Base-by-base conservation (phyloP, 2,113 vertebrate species). In the Rhinolophus sinicus region DNA sequence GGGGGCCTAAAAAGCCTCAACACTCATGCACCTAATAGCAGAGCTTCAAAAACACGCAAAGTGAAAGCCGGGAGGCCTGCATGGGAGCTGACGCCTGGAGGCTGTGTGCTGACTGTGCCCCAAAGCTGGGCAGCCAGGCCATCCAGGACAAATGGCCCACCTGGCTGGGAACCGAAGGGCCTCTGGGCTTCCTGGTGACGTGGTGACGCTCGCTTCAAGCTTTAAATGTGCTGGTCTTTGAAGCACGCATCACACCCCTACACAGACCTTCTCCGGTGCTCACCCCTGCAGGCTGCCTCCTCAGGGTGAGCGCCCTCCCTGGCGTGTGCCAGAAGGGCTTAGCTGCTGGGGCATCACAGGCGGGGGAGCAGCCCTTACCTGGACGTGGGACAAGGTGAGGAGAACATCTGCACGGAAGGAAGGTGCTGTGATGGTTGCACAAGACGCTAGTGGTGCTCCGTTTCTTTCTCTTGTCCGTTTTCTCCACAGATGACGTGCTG, bases 351-450 rank as follows among this genome's bases (percentile, higher is more conserved):
- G 44, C 6, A 2, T 35, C 50, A 54, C 35, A 22, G 60, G 40
- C 21, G 26, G 38, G n/a, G 22, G 35, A 82, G 38, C 52, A 4
- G 64, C 65, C 21, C n/a, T 10, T 14, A 4, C 3, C 67, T 12
- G 24, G 14, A 19, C 2, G 2, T n/a, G 21, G 1, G 26, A 40
- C 30, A 8, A 30, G 35, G 35, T 3, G 62, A 13, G 3, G 16
- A 1, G 0, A 11, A 26, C 2, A 10, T 10, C 5, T 6, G 8
- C 77, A 2, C 1, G 2, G 80, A 38, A 28, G 35, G n/a, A n/a
- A 5, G 12, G 16, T 4, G 50, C 3, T 5, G 16, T 5, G 60
- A 9, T 1, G 22, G 22, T 19, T 21, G 22, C 18, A 4, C 18
- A 33, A 15, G 75, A 22, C 2, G 56, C 56, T 24, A 28, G 60